Conservation (phyloP, 2,888 invertebrate species). For the Epinotia ramella region DNA sequence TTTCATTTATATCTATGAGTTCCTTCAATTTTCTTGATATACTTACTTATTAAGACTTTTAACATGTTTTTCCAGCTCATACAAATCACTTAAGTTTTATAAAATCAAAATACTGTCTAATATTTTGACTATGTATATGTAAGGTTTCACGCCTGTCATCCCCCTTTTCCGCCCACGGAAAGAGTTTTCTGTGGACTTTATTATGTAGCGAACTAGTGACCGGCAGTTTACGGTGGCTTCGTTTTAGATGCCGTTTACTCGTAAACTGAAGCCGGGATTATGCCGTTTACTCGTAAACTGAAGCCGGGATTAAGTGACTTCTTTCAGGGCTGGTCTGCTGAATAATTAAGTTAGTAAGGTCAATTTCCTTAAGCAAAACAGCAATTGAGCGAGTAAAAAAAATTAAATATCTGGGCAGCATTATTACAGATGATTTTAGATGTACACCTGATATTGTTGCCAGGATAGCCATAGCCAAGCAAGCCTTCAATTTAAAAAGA, state of each 20-base stretch:
- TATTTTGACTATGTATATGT: conserved; percentile 2
- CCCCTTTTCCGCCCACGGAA: conserved; percentile 1
- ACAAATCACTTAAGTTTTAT: not conserved
- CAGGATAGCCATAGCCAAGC: too few species aligned
- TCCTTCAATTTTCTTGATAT: too few species aligned
- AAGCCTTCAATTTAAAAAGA: too few species aligned
- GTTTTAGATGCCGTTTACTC: conserved; percentile 21
- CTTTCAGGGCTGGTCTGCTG: not conserved
- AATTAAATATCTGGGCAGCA: too few species aligned
- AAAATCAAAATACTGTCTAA: conserved; percentile 16
- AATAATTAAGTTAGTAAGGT: conserved; percentile 29
- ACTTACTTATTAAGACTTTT: too few species aligned
- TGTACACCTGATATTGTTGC: too few species aligned
- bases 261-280: conserved; percentile 22
- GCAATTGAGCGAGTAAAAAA: too few species aligned
- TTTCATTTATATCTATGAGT: too few species aligned
- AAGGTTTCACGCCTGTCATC: conserved; percentile 23
- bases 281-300: conserved; percentile 19
- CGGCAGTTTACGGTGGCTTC: conserved; percentile 14
- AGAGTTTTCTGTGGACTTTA: conserved; percentile 1
- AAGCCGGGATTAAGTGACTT: conserved; percentile 19
- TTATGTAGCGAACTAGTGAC: conserved; percentile 11
- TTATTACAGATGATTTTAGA: too few species aligned
- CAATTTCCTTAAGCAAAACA: too few species aligned
- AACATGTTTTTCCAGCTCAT: too few species aligned